Evolutionary conservation across 2,797 vertebrate species (phyloP), one percentile per base, ranked within the genome.

Genomic region (Xiphophorus birchmanni): DNA sequence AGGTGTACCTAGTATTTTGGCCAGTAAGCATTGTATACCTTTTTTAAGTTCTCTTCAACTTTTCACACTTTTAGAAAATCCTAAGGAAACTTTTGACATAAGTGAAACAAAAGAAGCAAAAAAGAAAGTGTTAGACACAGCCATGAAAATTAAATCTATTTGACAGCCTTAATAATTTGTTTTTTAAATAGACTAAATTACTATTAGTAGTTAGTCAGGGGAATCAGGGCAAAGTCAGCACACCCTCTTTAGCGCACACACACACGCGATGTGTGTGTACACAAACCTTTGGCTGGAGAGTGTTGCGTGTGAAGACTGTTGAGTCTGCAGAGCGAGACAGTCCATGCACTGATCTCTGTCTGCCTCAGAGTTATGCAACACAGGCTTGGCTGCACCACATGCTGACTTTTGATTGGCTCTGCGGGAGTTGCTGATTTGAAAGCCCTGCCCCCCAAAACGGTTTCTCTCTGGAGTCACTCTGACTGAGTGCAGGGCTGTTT

Each of bases 261-360:
- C 15, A 75, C 82, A 81, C 29, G 13, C 29, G 73, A 4, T 72
- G 45, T 23, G 67, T 76, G 32, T 21, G 35, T 75, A 67, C 80
- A 63, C 67, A 71, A 74, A 13, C 69, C 71, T 77, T 18, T 69
- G 74, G 56, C 79, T 45, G 40, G 65, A 60, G 81, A 76, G 83
- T 32, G 82, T 90, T 93, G 92, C 90, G 90, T 94, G 93, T 89
- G 86, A 93, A 91, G 86, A 73, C 23, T 90, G 89, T 92, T 90
- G 90, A 90, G 88, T 93, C 90, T 91, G 90, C 80, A 87, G 48
- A 77, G 81, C 71, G n/a, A 91, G 89, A 92, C 88, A 78, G 87
- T 82, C 89, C 78, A 74, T 73, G 77, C 80, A 88, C 84, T 71
- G 63, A 60, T 63, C 80, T 78, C 83, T 8, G 89, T 94, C 89